Evolutionary conservation across 2,797 vertebrate genomes (phyloP), one percentile per base, ranked within the genome.

Genomic region (Phaenicophaeus curvirostris): DNA sequence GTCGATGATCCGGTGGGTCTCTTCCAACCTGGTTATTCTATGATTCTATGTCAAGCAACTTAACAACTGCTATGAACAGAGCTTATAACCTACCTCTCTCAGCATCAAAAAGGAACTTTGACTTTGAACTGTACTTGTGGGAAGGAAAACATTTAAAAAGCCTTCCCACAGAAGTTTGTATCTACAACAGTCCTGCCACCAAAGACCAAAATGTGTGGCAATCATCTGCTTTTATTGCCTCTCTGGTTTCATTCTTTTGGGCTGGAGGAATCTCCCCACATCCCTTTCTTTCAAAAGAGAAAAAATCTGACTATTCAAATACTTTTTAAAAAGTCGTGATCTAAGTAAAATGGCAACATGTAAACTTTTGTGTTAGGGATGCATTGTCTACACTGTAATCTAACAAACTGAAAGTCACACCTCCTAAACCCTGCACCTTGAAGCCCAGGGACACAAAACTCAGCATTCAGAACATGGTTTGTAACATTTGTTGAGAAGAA

Each of bases 41-140:
- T n/a, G n/a, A n/a, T n/a, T n/a, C n/a, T n/a, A 65, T 5, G 28
- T 68, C 54, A 89, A 85, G 41, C 58, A 92, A 75, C 30, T 50
- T 93, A 78, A 85, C 66, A 87, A 79, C 27, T 51, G 17, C 30
- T 48, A 67, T 4, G 57, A 14, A 72, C 11, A 86, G 30, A 81
- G 69, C 5, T 93, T 72, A 68, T 42, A 51, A 81, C 42, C 41
- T 62, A 46, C 13, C 33, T 63, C 42, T 39, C 46, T 74, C 61
- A 63, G 41, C 71, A 92, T 77, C 83, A 94, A 90, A 96, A 96
- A 82, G 37, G 39, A 92, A 87, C 66, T 78, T 7, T 57, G 54
- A 67, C 73, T 95, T 93, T 88, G 82, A 96, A 92, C 77, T 23
- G 18, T 62, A 75, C 55, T 89, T 51, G 7, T 46, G n/a, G 72